phyloP scores from a whole-genome alignment of 2,888 invertebrate species.

The Phortica magna region DNA sequence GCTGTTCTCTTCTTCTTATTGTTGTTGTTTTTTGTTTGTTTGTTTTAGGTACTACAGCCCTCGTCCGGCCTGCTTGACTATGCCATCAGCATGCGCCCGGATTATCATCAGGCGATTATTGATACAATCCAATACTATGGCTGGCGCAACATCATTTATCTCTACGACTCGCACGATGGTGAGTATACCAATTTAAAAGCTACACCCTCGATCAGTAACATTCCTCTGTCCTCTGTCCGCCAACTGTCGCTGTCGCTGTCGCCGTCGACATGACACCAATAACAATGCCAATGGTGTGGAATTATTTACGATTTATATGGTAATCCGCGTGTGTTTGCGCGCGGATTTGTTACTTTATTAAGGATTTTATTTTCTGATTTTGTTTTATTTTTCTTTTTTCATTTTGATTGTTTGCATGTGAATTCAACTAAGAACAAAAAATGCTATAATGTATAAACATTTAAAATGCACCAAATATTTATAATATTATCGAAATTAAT shows the following conservation, averaged over 20 bases:
- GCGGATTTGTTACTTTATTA: slow-evolving; percentile 22
- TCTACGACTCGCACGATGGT: slow-evolving; percentile 89
- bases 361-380: neutral
- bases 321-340: neutral
- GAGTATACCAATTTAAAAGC: slow-evolving; percentile 74
- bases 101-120: slow-evolving; percentile 96
- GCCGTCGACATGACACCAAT: neutral
- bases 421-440: neutral
- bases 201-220: neutral
- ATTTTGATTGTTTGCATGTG: neutral
- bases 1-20: slow-evolving; percentile 20
- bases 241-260: too few relatives aligned
- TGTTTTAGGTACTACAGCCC: slow-evolving; percentile 87
- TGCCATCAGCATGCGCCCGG: slow-evolving; percentile 95
- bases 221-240: too few relatives aligned
- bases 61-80: slow-evolving; percentile 93
- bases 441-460: neutral
- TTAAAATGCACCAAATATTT: too few relatives aligned
- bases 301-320: neutral
- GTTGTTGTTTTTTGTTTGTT: slow-evolving; percentile 54
- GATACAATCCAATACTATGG: slow-evolving; percentile 95
- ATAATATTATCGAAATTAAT: too few relatives aligned
- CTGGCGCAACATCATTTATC: slow-evolving; percentile 88
- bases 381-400: neutral
- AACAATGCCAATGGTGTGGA: neutral